Conservation (phyloP, 2,888 invertebrate species). For the Monopis laevigella region DNA sequence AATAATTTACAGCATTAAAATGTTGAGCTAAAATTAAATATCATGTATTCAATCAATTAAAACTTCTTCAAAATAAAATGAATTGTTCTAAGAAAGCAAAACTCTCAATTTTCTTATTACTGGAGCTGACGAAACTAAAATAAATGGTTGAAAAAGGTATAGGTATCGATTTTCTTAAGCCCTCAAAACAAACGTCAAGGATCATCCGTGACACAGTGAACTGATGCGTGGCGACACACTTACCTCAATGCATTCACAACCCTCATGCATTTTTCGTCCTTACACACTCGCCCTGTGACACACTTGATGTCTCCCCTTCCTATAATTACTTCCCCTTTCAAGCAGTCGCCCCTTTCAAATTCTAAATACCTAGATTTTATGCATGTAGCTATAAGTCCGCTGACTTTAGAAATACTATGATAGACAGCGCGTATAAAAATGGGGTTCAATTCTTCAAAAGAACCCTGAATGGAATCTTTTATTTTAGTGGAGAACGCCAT, state of each 20-base stretch:
- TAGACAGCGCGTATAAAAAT: background rate
- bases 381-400: conserved; percentile 7
- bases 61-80: too few species aligned
- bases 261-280: conserved; percentile 53
- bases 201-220: conserved; percentile 65
- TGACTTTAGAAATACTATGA: background rate
- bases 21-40: too few species aligned
- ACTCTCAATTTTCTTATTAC: too few species aligned
- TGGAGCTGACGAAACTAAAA: too few species aligned
- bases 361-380: conserved; percentile 7
- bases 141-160: too few species aligned
- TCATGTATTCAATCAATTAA: too few species aligned
- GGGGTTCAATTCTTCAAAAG: too few species aligned
- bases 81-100: too few species aligned
- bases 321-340: conserved; percentile 45
- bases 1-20: too few species aligned
- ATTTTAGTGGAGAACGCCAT: too few species aligned
- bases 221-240: conserved; percentile 58
- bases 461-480: too few species aligned
- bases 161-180: too few species aligned
- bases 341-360: conserved; percentile 7
- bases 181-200: conserved; percentile 26
- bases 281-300: conserved; percentile 61
- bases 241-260: conserved; percentile 47
- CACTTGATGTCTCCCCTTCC: conserved; percentile 57